Conservation (phyloP, 2,113 vertebrate genomes). For the Siniperca chuatsi region DNA sequence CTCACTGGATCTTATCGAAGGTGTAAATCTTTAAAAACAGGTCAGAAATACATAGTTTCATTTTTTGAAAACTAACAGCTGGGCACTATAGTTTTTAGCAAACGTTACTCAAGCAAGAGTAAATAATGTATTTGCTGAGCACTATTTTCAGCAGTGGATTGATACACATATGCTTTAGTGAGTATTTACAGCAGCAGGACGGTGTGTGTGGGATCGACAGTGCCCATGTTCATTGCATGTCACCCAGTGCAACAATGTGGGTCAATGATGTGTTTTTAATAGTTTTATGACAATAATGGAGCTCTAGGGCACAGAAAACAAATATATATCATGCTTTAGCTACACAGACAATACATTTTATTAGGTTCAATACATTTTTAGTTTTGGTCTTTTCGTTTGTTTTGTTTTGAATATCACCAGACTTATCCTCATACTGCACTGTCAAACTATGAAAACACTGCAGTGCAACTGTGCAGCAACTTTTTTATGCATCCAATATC, state of each 20-base stretch:
- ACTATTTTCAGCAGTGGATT: neutral
- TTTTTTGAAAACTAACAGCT: neutral
- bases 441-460: neutral
- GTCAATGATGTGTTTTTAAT: neutral
- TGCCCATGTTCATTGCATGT: neutral
- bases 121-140: neutral
- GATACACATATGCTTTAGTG: neutral
- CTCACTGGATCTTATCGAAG: neutral
- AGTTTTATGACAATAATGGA: too few species aligned
- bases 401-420: neutral
- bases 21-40: neutral
- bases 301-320: neutral
- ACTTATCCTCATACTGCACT: neutral
- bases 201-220: neutral
- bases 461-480: neutral
- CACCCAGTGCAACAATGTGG: neutral
- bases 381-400: neutral
- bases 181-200: neutral
- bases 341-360: neutral
- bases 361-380: neutral
- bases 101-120: neutral
- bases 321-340: neutral
- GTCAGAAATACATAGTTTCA: neutral
- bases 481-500: neutral
- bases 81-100: neutral